phyloP scores from a whole-genome alignment of 2,113 vertebrate genomes.

The Antechinus stuartii region DNA sequence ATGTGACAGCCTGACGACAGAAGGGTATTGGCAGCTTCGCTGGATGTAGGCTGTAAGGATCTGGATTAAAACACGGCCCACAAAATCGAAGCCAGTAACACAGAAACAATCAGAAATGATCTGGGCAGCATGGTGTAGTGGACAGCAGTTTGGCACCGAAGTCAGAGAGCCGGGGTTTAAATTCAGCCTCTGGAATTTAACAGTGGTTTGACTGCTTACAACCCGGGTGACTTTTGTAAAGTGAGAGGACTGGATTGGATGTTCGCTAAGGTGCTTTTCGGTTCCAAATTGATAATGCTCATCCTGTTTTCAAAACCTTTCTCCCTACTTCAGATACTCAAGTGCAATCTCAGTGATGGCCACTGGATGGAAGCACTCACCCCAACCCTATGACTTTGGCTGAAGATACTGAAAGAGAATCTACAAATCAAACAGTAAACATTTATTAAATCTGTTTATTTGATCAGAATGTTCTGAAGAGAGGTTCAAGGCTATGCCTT shows the following conservation, averaged over 20 bases:
- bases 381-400: neutral
- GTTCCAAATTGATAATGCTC: neutral
- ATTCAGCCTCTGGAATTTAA: too few species aligned
- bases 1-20: neutral
- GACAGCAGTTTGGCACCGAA: too few species aligned
- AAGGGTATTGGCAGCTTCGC: neutral
- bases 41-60: neutral
- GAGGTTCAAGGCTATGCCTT: too few species aligned
- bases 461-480: neutral
- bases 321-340: neutral
- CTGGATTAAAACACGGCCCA: neutral
- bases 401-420: neutral
- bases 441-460: neutral
- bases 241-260: neutral
- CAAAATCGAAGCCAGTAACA: too few species aligned
- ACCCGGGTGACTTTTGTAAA: neutral
- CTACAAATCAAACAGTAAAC: neutral
- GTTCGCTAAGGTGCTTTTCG: neutral
- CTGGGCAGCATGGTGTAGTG: too few species aligned
- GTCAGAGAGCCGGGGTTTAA: too few species aligned
- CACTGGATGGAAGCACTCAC: neutral
- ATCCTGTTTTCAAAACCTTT: neutral
- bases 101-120: too few species aligned
- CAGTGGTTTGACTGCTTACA: neutral
- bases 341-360: neutral